Evolutionary conservation across 1,140 invertebrate species (phyloP), one percentile per base, ranked within the genome.

Genomic region (Chironomus striatipennis): DNA sequence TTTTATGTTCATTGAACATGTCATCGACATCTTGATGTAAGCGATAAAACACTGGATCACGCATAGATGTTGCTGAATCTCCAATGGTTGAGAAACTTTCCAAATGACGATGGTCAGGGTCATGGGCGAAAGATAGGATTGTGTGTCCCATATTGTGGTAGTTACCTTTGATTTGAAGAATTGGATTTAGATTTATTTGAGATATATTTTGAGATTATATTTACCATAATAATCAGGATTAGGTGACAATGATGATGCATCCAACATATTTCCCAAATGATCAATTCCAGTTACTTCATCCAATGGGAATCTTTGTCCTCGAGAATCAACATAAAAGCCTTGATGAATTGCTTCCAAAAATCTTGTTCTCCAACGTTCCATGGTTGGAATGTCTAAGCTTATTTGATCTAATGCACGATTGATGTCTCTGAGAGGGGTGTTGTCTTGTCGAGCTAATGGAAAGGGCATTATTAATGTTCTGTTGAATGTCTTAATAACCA

Each of bases 41-140:
- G 79, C 90, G 88, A 81, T 94, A 95, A 83, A 95, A 95, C 8
- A 92, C 83, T 0, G 93, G 93, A 82, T 95, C 93, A 12, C 93
- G 85, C 91, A 92, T 90, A 4, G 90, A 88, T 10, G 90, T 92
- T 0, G 89, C 86, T 0, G 85, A 81, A 77, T 89, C 88, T 3
- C 85, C 87, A 84, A 89, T 91, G 0, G 90, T 85, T 17, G 87
- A 84, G 75, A 89, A 89, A 3, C 84, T 85, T 83, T 90, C 88
- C 83, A 90, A 83, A 80, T 90, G 88, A 77, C 88, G 85, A 79
- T 88, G 84, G 79, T 91, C 89, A 0, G 91, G 91, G 82, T 93
- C 91, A 77, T 93, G 91, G 43, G 86, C 84, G 76, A 85, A 89
- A 1, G 88, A 87, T 76, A 93, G 86, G 47, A 88, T 85, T 0